Conservation (phyloP, 2,113 vertebrate species). For the Rhombomys opimus region DNA sequence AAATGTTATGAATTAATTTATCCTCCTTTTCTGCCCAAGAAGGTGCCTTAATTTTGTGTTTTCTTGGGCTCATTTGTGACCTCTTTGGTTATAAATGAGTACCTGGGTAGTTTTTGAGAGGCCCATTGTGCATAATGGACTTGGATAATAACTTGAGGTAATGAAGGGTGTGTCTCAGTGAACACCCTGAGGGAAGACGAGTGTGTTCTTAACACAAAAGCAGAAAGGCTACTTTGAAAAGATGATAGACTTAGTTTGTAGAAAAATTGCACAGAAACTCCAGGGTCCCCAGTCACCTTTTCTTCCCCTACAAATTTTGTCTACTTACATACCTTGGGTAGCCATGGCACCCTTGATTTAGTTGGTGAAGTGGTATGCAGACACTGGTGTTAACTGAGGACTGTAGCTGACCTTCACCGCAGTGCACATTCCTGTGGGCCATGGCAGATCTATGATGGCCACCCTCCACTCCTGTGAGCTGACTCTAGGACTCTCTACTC, state of each 20-base stretch:
- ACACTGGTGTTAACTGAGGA: neutral
- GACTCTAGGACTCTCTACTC: neutral
- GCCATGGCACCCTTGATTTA: neutral
- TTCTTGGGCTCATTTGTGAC: neutral
- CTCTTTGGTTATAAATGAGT: neutral
- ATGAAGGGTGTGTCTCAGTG: accelerated
- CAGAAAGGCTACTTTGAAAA: neutral
- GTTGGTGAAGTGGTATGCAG: neutral
- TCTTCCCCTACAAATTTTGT: accelerated
- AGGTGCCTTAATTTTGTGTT: neutral
- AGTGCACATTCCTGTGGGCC: neutral
- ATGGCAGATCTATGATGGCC: neutral
- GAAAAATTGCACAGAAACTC: neutral
- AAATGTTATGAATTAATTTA: neutral
- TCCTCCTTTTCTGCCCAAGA: neutral
- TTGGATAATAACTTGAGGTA: neutral
- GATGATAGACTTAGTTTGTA: neutral
- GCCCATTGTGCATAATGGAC: neutral
- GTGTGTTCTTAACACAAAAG: neutral
- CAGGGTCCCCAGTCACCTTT: neutral
- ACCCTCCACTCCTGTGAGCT: too few relatives aligned
- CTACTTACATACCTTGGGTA: neutral
- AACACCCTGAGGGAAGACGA: neutral
- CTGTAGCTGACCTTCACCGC: neutral
- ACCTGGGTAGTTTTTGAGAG: neutral